Base-by-base conservation (phyloP, 2,797 vertebrate genomes). In the Clangula hyemalis region DNA sequence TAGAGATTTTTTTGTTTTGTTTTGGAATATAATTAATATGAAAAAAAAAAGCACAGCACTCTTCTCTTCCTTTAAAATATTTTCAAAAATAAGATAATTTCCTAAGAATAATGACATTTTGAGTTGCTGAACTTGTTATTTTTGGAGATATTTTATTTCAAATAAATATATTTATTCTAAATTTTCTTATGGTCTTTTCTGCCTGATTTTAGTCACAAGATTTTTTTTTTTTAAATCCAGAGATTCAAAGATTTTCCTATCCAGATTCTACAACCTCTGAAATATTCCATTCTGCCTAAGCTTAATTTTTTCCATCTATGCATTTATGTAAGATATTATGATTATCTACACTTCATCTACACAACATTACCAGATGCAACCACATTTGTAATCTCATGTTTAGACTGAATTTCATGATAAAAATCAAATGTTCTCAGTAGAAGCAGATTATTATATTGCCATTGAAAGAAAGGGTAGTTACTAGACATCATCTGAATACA, bases 391-490 rank as follows among this genome's bases (percentile, higher is more conserved):
- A 91, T 72, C 25, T 89, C 34, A 65, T 89, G 5, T 51, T 94
- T 92, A 28, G 19, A 54, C 39, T 38, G 72, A 87, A 7, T 91
- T 95, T 85, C 71, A 66, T 78, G 30, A 61, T 93, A 91, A 79
- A 24, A 69, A 60, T 85, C 60, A 66, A 82, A 79, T 83, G 13
- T 74, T 87, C 47, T 94, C 45, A 80, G 84, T 7, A 93, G n/a
- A 82, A 95, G 45, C 36, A 89, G 68, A 38, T 87, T 93, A 89
- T 87, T 85, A 32, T 72, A 80, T 91, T 82, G 70, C 34, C 41
- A 66, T 34, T 81, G 87, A 68, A 54, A 79, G 62, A 89, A 60
- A 68, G 8, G 43, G 60, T 89, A 90, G 61, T 77, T 94, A 82
- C 49, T 72, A 92, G 60, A 76, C 38, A 64, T 68, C 60, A 54